A percentile compares a stretch with the other conserved stretches of the same genome.
These are phyloP conservation scores for Amazona ochrocephala DNA, from an alignment of 2,797 vertebrate species.

Conservation along the genomic window DNA sequence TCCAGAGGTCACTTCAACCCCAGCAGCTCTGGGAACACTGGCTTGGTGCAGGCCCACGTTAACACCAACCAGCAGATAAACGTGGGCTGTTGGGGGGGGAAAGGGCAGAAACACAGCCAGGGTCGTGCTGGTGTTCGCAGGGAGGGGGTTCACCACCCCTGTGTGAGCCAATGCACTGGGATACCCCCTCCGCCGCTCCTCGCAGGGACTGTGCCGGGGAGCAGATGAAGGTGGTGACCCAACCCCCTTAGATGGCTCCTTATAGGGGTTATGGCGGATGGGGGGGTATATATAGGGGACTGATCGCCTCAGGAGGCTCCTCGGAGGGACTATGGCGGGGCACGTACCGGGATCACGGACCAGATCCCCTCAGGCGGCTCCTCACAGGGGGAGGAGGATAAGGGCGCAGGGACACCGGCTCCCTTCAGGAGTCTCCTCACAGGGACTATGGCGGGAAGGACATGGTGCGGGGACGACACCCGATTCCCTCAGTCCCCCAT, in stretches of 20 bases:
- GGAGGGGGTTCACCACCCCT: background rate
- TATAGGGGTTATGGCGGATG: too few species aligned
- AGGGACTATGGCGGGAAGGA: too few species aligned
- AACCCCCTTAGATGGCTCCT: background rate
- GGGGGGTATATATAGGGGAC: too few species aligned
- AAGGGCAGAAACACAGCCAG: background rate
- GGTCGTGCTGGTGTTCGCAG: background rate
- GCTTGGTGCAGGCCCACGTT: background rate
- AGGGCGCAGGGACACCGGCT: too few species aligned
- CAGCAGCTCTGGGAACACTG: background rate
- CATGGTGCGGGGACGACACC: too few species aligned
- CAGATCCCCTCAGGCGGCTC: background rate
- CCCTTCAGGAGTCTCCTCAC: too few species aligned
- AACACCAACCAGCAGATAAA: accelerated
- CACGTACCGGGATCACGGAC: too few species aligned
- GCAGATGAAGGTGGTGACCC: background rate
- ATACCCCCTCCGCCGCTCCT: background rate
- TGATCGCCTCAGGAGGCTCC: background rate
- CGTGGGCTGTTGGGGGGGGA: accelerated
- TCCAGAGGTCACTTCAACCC: too few species aligned
- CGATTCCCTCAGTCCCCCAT: too few species aligned
- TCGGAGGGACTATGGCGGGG: background rate
- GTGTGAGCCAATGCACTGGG: background rate
- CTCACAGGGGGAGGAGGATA: background rate
- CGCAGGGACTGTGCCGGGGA: accelerated